These are phyloP conservation scores for Zaprionus nigranus DNA, from an alignment of 1,140 invertebrate species.

Conservation along the genomic window DNA sequence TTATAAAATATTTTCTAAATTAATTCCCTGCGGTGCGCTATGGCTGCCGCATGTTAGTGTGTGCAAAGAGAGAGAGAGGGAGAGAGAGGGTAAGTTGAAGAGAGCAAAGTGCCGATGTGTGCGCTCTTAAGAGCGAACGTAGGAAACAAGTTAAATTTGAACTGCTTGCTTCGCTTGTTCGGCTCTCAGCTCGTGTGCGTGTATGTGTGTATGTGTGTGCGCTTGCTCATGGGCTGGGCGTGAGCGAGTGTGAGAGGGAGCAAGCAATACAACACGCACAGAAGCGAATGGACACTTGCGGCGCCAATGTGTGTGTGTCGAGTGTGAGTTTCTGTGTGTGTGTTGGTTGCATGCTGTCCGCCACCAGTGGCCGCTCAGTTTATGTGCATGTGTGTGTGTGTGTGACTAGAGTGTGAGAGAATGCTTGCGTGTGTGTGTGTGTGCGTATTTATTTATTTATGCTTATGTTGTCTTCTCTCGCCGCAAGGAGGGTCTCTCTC, in stretches of 20 bases:
- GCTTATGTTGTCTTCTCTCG: slow-evolving; percentile 45
- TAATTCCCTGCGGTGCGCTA: not conserved
- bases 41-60: slow-evolving; percentile 1
- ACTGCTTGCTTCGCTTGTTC: slow-evolving; percentile 40
- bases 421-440: slow-evolving; percentile 38
- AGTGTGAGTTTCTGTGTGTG: not conserved
- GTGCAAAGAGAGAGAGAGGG: not conserved
- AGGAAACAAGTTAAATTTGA: slow-evolving; percentile 15
- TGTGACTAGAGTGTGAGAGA: slow-evolving; percentile 28
- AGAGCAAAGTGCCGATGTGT: not conserved
- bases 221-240: slow-evolving; percentile 46
- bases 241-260: slow-evolving; percentile 57
- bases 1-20: too few relatives aligned
- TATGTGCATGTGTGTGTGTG: slow-evolving; percentile 16
- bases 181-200: slow-evolving; percentile 11
- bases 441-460: slow-evolving; percentile 55
- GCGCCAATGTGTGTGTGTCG: slow-evolving; percentile 15
- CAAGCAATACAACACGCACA: slow-evolving; percentile 64
- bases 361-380: slow-evolving; percentile 60
- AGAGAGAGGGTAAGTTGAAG: slow-evolving; percentile 8
- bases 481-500: slow-evolving; percentile 31
- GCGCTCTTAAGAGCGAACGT: slow-evolving; percentile 35
- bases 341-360: slow-evolving; percentile 8
- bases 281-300: slow-evolving; percentile 70
- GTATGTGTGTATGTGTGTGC: slow-evolving; percentile 27